These are phyloP conservation scores for Aramus guarauna DNA, from an alignment of 2,113 vertebrate genomes.

Conservation along the genomic window DNA sequence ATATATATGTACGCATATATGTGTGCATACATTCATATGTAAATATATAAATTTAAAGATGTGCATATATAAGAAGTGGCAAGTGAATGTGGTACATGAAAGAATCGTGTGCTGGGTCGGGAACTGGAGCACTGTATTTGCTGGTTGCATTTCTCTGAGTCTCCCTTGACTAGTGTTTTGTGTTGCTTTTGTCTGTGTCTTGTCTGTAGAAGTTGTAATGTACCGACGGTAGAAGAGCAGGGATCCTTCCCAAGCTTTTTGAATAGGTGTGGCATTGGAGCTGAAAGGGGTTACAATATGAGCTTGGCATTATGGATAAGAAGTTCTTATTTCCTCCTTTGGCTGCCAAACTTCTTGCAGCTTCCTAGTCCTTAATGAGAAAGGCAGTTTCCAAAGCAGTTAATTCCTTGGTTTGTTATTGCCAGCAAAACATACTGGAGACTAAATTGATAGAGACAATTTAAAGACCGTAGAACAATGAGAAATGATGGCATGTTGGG, in stretches of 20 bases:
- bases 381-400: background rate
- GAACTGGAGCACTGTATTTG: background rate
- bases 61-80: background rate
- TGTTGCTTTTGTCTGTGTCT: background rate
- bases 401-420: background rate
- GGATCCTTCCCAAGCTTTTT: background rate
- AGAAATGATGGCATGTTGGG: background rate
- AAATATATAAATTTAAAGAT: background rate
- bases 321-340: background rate
- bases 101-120: background rate
- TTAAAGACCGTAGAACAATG: background rate
- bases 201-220: background rate
- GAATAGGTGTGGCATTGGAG: background rate
- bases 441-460: background rate
- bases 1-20: background rate
- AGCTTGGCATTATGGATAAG: background rate
- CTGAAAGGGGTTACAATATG: background rate
- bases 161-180: background rate
- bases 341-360: background rate
- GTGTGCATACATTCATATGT: background rate
- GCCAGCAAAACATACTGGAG: background rate
- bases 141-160: background rate
- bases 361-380: background rate
- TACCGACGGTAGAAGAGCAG: background rate
- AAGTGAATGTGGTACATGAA: background rate